A percentile compares a stretch with the other conserved stretches of the same genome.
Evolutionary conservation across 2,888 invertebrate species (phyloP).

Genomic region (Deilephila elpenor): DNA sequence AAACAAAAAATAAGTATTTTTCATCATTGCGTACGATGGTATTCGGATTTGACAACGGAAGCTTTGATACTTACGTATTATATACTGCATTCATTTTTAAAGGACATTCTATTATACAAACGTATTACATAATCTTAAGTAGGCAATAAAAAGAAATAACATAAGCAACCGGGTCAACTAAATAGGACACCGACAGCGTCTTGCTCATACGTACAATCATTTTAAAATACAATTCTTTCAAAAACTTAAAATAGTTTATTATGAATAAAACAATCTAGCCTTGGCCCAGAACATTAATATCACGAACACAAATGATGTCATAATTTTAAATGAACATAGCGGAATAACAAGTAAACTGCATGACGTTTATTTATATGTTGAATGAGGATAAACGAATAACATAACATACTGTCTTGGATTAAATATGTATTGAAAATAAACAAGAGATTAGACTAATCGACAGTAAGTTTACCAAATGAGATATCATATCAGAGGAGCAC

Average conservation of each 20-base stretch:
- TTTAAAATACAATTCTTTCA: not conserved
- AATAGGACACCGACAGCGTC: too few relatives aligned
- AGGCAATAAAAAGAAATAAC: too few relatives aligned
- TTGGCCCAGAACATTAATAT: conserved; percentile 13
- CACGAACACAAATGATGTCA: conserved; percentile 23
- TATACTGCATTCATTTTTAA: too few relatives aligned
- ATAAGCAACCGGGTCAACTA: too few relatives aligned
- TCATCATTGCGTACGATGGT: too few relatives aligned
- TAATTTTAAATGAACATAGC: conserved; percentile 19
- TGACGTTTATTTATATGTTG: not conserved
- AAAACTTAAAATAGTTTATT: not conserved
- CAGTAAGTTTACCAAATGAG: not conserved
- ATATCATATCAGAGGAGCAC: not conserved
- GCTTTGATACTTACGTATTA: too few relatives aligned
- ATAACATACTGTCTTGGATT: conserved; percentile 19
- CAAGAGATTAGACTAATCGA: not conserved
- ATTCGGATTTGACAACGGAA: too few relatives aligned
- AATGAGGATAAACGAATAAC: conserved; percentile 35
- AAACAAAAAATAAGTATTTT: too few relatives aligned
- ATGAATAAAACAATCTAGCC: conserved; percentile 10
- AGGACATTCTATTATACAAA: too few relatives aligned
- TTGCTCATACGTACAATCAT: not conserved
- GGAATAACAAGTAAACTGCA: conserved; percentile 23
- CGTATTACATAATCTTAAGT: too few relatives aligned
- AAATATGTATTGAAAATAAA: conserved; percentile 16